phyloP scores from a whole-genome alignment of 2,888 invertebrate species.

The Loripinus fragilis region DNA sequence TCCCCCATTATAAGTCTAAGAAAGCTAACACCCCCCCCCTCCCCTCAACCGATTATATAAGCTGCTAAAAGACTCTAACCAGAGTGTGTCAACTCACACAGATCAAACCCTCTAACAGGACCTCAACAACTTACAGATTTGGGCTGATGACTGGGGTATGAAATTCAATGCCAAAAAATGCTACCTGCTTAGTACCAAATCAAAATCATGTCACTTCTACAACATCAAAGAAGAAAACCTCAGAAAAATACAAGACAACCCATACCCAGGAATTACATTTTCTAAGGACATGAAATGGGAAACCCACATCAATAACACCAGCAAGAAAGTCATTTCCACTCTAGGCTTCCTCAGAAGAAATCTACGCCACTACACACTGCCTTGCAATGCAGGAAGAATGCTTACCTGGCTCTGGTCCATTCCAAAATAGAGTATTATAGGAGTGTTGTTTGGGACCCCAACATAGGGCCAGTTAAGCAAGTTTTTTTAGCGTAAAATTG shows the following conservation, averaged over 20 bases:
- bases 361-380: constrained; percentile 9
- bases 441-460: constrained; percentile 47
- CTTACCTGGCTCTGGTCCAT: too few species aligned
- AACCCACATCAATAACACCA: background rate
- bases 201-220: background rate
- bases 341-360: constrained; percentile 10
- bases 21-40: too few species aligned
- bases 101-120: constrained; percentile 6
- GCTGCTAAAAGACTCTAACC: too few species aligned
- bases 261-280: background rate
- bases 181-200: background rate
- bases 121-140: background rate
- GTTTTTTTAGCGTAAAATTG: too few species aligned
- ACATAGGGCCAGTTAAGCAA: too few species aligned
- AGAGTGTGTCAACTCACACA: too few species aligned
- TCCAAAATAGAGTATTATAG: constrained; percentile 46
- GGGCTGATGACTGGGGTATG: background rate
- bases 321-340: background rate
- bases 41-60: too few species aligned
- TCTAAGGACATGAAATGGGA: constrained; percentile 10
- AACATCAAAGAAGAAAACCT: background rate
- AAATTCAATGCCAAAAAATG: background rate
- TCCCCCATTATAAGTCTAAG: too few species aligned
- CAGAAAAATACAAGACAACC: constrained; percentile 7
- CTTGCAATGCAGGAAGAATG: too few species aligned